A percentile compares a stretch with the other conserved stretches of the same genome.
Conservation (phyloP, 2,888 invertebrate genomes). For the Ochropleura leucogaster region DNA sequence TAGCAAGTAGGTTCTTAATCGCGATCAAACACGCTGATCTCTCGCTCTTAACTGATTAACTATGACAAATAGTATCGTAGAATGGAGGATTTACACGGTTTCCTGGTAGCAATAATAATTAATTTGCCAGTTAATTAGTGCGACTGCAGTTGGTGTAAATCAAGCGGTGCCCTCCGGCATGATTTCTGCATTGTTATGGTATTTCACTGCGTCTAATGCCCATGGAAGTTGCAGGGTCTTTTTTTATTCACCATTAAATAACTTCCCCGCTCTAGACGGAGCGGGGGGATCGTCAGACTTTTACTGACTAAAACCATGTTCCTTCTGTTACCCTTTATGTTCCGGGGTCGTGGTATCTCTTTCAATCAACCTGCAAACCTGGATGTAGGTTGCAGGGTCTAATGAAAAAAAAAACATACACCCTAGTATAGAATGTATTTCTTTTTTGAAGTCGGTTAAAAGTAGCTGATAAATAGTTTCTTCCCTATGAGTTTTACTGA, state of each 20-base stretch:
- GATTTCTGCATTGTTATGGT: constrained; percentile 64
- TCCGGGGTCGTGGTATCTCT: too few relatives aligned
- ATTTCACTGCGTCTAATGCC: constrained; percentile 45
- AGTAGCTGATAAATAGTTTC: background rate
- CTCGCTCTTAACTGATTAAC: constrained; percentile 32
- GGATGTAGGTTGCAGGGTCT: background rate
- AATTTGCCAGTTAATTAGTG: constrained; percentile 86
- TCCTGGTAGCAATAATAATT: constrained; percentile 85
- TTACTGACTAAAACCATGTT: too few relatives aligned
- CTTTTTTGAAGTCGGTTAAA: background rate
- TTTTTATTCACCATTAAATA: too few relatives aligned
- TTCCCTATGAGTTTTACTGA: background rate
- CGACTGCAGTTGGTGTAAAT: constrained; percentile 79
- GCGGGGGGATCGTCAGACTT: too few relatives aligned
- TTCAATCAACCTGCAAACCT: too few relatives aligned
- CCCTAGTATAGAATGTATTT: too few relatives aligned
- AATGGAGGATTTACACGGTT: constrained; percentile 72
- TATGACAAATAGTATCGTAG: constrained; percentile 57
- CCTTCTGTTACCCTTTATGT: too few relatives aligned
- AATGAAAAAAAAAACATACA: constrained; percentile 6
- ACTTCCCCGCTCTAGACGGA: too few relatives aligned
- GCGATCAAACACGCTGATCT: background rate
- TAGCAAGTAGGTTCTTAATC: background rate
- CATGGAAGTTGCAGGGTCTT: background rate
- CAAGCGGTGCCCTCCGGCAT: constrained; percentile 64